phyloP scores from a whole-genome alignment of 2,797 vertebrate genomes.

The Falco novaeseelandiae region DNA sequence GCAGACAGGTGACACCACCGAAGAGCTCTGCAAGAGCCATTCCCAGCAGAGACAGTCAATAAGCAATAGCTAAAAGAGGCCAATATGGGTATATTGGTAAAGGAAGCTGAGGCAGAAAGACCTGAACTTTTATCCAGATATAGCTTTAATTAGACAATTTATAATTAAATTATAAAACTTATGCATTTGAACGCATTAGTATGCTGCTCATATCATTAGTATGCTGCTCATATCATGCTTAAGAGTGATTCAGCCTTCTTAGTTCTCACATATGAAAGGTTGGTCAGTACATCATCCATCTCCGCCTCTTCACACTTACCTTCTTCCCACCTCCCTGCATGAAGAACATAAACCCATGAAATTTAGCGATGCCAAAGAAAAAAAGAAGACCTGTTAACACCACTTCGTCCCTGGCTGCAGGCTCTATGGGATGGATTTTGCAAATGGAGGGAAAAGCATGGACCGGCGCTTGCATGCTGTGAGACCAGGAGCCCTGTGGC shows the following conservation, averaged over 20 bases:
- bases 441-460: neutral
- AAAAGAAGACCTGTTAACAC: neutral
- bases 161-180: neutral
- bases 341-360: neutral
- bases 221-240: neutral
- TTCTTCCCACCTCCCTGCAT: neutral
- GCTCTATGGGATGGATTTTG: neutral
- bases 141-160: neutral
- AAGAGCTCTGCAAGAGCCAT: neutral
- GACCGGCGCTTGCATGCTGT: accelerated
- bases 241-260: neutral
- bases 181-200: neutral
- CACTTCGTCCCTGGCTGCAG: neutral
- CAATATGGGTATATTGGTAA: neutral
- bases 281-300: neutral
- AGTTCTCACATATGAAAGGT: neutral
- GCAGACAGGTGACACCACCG: neutral
- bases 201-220: neutral
- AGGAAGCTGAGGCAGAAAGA: neutral
- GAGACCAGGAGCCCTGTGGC: neutral
- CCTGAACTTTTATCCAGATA: neutral
- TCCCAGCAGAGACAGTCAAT: neutral
- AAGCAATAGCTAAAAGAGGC: neutral
- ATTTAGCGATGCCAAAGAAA: neutral
- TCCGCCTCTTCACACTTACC: neutral